These are phyloP conservation scores for Hypomecis atomaria DNA, from an alignment of 2,888 invertebrate species.

Conservation along the genomic window DNA sequence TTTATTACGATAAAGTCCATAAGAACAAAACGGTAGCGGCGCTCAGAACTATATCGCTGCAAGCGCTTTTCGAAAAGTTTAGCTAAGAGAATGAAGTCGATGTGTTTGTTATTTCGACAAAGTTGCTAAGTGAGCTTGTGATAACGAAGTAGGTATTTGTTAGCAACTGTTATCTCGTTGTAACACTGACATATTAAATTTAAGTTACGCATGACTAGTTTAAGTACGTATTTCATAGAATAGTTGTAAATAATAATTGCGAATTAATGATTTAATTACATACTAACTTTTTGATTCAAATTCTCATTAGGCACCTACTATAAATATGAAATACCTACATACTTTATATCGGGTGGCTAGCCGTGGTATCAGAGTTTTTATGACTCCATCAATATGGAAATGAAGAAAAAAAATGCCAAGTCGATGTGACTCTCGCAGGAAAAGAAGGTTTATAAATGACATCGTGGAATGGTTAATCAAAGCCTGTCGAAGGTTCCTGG, in stretches of 20 bases:
- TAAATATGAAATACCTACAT: no score
- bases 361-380: no score
- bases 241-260: not conserved
- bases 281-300: no score
- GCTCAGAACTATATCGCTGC: not conserved
- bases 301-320: no score
- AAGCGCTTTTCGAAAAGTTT: not conserved
- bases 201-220: not conserved
- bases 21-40: not conserved
- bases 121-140: constrained; percentile 9
- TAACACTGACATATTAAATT: constrained; percentile 23
- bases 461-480: no score
- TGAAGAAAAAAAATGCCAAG: no score
- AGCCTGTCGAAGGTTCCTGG: no score
- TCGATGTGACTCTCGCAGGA: no score
- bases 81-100: not conserved
- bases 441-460: no score
- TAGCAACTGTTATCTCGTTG: constrained; percentile 13
- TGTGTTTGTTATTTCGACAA: constrained; percentile 10
- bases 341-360: no score
- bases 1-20: not conserved
- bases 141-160: constrained; percentile 31
- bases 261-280: no score
- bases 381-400: no score
- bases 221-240: not conserved